A percentile compares a stretch with the other conserved stretches of the same genome.
Conservation (phyloP, 2,113 vertebrate genomes). For the Canis aureus region DNA sequence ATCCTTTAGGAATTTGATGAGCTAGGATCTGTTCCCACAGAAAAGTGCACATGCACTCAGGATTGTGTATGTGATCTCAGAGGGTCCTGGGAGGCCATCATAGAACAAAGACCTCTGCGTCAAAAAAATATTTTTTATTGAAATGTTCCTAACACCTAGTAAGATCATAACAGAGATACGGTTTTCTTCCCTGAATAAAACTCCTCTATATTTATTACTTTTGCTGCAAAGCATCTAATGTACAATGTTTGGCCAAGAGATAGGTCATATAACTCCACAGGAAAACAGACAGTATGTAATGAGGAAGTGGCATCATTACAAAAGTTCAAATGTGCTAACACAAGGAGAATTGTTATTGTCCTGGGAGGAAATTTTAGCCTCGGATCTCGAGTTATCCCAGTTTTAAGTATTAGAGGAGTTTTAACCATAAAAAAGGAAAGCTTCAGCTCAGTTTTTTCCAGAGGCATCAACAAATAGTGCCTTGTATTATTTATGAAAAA, state of each 20-base stretch:
- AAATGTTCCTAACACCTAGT: background rate
- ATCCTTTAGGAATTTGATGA: background rate
- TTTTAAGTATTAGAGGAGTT: background rate
- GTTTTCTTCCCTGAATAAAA: background rate
- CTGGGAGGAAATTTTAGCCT: conserved; percentile 37
- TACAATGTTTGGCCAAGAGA: background rate
- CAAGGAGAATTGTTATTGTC: background rate
- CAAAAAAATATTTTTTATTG: background rate
- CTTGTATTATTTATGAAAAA: background rate
- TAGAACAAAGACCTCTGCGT: background rate
- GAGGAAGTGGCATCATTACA: background rate
- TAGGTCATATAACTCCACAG: conserved; percentile 23
- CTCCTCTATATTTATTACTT: background rate
- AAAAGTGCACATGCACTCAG: background rate
- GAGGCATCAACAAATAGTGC: background rate
- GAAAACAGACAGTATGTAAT: background rate
- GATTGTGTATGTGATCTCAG: background rate
- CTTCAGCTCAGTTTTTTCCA: background rate
- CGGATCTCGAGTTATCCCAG: background rate
- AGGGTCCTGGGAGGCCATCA: background rate
- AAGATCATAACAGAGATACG: background rate
- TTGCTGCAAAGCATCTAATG: background rate
- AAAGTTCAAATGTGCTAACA: background rate
- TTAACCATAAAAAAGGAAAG: background rate
- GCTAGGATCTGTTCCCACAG: background rate